A percentile compares a stretch with the other conserved stretches of the same genome.
Conservation (phyloP, 2,113 vertebrate species). For the Psettodes erumei region DNA sequence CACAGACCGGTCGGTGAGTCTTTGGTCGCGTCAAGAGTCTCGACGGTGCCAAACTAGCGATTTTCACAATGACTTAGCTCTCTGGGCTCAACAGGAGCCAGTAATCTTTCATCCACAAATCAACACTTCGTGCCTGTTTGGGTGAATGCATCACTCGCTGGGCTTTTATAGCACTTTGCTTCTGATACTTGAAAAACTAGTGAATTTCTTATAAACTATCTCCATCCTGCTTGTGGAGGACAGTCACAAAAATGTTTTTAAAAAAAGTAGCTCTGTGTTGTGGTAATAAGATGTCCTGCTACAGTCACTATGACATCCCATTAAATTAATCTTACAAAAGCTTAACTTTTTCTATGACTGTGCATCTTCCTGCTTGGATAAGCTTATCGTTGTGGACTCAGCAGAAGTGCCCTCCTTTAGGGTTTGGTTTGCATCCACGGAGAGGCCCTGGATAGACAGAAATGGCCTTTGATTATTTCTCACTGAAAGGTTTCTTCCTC, state of each 20-base stretch:
- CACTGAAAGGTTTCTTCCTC: conserved; percentile 42
- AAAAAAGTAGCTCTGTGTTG: too few relatives aligned
- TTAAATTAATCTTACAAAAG: conserved; percentile 4
- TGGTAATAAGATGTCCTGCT: background rate
- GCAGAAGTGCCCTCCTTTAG: conserved; percentile 4
- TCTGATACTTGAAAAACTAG: background rate
- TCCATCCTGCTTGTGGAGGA: background rate
- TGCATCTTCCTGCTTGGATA: background rate
- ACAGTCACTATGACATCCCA: background rate
- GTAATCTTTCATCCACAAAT: background rate
- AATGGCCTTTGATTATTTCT: conserved; percentile 61
- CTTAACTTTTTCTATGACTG: background rate
- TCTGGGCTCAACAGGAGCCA: background rate
- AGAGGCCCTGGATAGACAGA: conserved; percentile 13
- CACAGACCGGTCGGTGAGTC: background rate
- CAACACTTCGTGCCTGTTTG: background rate
- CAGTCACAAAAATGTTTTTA: conserved; percentile 12
- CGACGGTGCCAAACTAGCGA: background rate
- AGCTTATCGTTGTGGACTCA: background rate
- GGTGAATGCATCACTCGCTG: background rate
- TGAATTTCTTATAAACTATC: background rate
- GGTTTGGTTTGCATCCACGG: conserved; percentile 9
- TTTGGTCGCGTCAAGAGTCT: background rate
- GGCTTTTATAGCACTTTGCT: background rate
- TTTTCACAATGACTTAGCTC: background rate